Evolutionary conservation across 2,113 vertebrate species (phyloP).

Genomic region (Orthonyx spaldingii): DNA sequence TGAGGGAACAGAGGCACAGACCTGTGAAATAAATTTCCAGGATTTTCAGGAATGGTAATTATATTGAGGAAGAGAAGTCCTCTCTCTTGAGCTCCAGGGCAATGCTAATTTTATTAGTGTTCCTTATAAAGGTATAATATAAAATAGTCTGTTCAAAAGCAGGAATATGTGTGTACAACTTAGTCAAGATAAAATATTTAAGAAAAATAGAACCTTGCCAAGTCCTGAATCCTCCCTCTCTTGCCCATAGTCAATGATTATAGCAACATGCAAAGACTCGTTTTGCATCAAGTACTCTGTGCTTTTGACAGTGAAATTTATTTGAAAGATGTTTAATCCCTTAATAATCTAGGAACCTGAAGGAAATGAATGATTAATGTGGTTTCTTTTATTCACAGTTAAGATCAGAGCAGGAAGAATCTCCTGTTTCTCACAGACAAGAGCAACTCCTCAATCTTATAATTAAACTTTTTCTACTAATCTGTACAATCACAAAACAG

Average conservation of each 20-base stretch:
- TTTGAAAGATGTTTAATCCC: not conserved
- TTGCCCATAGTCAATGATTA: not conserved
- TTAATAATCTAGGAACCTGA: slow-evolving; percentile 11
- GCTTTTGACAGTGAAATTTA: slow-evolving; percentile 14
- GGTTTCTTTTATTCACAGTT: not conserved
- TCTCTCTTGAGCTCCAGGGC: not conserved
- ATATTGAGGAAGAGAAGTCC: not conserved
- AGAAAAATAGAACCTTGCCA: not conserved
- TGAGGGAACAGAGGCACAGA: not conserved
- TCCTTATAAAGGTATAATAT: not conserved
- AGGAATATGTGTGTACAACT: not conserved
- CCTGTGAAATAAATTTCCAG: not conserved
- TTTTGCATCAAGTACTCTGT: not conserved
- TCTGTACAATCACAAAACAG: not conserved
- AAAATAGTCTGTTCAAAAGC: not conserved
- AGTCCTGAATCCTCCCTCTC: not conserved
- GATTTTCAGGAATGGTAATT: not conserved
- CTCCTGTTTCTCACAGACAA: not conserved
- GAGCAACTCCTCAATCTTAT: not conserved
- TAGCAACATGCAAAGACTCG: not conserved
- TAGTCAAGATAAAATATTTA: not conserved
- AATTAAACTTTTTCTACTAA: not conserved
- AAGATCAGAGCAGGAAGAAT: not conserved
- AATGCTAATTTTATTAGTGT: not conserved
- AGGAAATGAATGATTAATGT: slow-evolving; percentile 32